A percentile compares a stretch with the other conserved stretches of the same genome.
Evolutionary conservation across 1,140 invertebrate genomes (phyloP).

Genomic region (Luehdorfia chinensis): DNA sequence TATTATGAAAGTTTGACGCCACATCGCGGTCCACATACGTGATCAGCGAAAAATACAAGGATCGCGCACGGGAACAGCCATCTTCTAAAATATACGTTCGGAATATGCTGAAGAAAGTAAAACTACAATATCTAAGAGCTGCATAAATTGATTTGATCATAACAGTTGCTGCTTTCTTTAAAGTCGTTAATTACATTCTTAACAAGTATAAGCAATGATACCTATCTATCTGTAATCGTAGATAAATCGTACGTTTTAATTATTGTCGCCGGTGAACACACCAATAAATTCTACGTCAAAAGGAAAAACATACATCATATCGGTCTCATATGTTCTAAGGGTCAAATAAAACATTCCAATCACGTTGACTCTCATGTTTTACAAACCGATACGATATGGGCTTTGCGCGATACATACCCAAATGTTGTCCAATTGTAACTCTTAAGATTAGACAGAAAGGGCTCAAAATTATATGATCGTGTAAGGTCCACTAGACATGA

Average conservation of each 20-base stretch:
- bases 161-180: background rate
- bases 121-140: too few relatives aligned
- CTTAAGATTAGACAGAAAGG: slow-evolving; percentile 27
- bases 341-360: slow-evolving; percentile 73
- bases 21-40: slow-evolving; percentile 35
- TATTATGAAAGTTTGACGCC: slow-evolving; percentile 62
- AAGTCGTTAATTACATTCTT: slow-evolving; percentile 19
- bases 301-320: slow-evolving; percentile 70
- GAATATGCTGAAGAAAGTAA: too few relatives aligned
- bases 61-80: too few relatives aligned
- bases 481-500: slow-evolving; percentile 60
- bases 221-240: too few relatives aligned
- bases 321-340: slow-evolving; percentile 70
- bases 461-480: slow-evolving; percentile 21
- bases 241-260: slow-evolving; percentile 19
- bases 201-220: too few relatives aligned
- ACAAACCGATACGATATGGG: slow-evolving; percentile 70
- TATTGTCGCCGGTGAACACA: slow-evolving; percentile 21
- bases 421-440: slow-evolving; percentile 24
- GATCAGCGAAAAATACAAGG: slow-evolving; percentile 23
- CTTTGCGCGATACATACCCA: slow-evolving; percentile 30
- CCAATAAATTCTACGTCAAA: slow-evolving; percentile 54
- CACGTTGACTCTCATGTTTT: slow-evolving; percentile 72
- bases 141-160: too few relatives aligned
- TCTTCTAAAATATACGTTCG: too few relatives aligned